phyloP scores from a whole-genome alignment of 2,888 invertebrate genomes.

The Sipha maydis region DNA sequence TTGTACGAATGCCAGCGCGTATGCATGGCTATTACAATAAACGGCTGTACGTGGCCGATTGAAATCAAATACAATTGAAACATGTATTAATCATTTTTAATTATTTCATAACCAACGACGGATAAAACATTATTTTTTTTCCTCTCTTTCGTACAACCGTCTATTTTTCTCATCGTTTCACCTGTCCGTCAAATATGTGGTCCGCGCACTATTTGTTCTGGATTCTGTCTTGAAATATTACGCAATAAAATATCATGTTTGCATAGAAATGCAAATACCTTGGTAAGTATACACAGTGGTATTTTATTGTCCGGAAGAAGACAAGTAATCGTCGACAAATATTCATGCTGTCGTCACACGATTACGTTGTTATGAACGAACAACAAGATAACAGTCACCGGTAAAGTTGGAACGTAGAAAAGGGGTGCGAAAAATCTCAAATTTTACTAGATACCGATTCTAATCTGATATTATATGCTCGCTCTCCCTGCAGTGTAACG shows the following conservation, averaged over 20 bases:
- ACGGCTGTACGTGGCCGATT: neutral
- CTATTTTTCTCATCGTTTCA: neutral
- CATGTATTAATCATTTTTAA: neutral
- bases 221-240: neutral
- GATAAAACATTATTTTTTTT: neutral
- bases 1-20: neutral
- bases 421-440: too few relatives aligned
- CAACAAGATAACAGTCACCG: neutral
- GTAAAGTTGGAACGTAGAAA: neutral
- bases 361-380: neutral
- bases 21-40: neutral
- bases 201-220: neutral
- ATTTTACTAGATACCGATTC: too few relatives aligned
- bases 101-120: neutral
- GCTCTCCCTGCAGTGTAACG: too few relatives aligned
- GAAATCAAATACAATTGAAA: neutral
- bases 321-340: neutral
- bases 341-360: neutral
- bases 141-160: neutral
- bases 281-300: neutral
- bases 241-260: neutral
- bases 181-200: conserved; percentile 24
- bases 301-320: conserved; percentile 2
- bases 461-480: too few relatives aligned
- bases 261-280: neutral